Evolutionary conservation across 2,797 vertebrate species (phyloP), one percentile per base, ranked within the genome.

Genomic region (Thunnus albacares): DNA sequence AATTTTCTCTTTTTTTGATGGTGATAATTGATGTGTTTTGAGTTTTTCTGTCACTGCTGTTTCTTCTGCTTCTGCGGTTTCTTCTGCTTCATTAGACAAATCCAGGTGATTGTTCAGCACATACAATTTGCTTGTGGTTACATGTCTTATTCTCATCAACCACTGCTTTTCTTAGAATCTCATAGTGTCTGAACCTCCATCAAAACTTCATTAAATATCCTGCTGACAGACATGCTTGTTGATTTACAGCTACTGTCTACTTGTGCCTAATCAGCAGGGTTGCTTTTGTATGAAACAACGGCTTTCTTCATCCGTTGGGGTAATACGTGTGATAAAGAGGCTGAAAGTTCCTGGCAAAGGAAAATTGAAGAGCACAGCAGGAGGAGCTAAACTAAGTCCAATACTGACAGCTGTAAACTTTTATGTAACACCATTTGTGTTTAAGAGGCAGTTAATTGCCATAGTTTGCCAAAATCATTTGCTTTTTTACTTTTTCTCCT

Each of bases 11-110:
- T 6, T 55, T 45, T 59, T 41, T 49, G 63, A 73, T 10, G 4
- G 14, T 70, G 58, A 78, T 82, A 87, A 89, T 88, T 83, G 67
- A 77, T 72, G 80, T 15, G 5, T 63, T 76, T 43, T 26, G 15
- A 65, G 15, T 45, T 84, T 77, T 76, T 51, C 53, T 43, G 58
- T 73, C 56, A 17, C 52, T 15, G 24, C 59, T 26, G 45, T 73
- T 62, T 58, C 53, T 56, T 53, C 45, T 59, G 38, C 60, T 15
- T 22, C 49, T 38, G 10, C 10, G 11, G 53, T 82, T 75, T 58
- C 53, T 56, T 49, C 45, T 56, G 38, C 60, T 15, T 22, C 49
- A 51, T 60, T 30, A 70, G 0, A 43, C 6, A 6, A 45, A 58
- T 41, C 2, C 3, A 30, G 56, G 59, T 20, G 6, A 65, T 62